phyloP scores from a whole-genome alignment of 1,140 invertebrate species.

The Trachymyrmex cornetzi region DNA sequence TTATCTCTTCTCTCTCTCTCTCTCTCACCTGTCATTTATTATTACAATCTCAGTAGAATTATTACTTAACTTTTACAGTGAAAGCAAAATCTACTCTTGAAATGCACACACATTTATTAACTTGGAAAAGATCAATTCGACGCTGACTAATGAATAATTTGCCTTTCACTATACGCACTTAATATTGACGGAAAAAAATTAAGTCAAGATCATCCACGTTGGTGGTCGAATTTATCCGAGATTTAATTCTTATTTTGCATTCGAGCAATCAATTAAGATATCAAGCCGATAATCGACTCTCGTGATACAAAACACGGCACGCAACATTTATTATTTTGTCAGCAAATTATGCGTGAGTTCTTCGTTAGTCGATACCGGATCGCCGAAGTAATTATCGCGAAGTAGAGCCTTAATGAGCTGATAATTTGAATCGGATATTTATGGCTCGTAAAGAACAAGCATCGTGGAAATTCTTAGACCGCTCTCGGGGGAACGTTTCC shows the following conservation, averaged over 20 bases:
- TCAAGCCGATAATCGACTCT: slow-evolving; percentile 26
- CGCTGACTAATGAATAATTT: not conserved
- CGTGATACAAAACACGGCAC: not conserved
- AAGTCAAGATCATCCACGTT: not conserved
- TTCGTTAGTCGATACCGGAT: slow-evolving; percentile 36
- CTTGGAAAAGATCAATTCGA: not conserved
- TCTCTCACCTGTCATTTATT: not conserved
- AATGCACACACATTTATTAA: not conserved
- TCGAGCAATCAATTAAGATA: slow-evolving; percentile 15
- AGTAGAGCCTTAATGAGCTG: slow-evolving; percentile 14
- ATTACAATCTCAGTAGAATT: slow-evolving; percentile 3
- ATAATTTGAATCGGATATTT: slow-evolving; percentile 56
- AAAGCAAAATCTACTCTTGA: slow-evolving; percentile 18
- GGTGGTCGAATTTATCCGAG: slow-evolving; percentile 11
- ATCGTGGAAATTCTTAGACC: slow-evolving; percentile 5
- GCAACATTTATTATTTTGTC: slow-evolving; percentile 45
- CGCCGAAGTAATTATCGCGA: slow-evolving; percentile 28
- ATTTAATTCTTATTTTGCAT: slow-evolving; percentile 6
- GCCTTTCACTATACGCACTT: not conserved
- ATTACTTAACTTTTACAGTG: slow-evolving; percentile 2
- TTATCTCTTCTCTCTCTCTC: too few species aligned
- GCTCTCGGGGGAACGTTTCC: slow-evolving; percentile 21
- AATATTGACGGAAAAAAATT: not conserved
- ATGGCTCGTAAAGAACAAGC: slow-evolving; percentile 22
- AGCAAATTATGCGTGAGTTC: slow-evolving; percentile 29